These are phyloP conservation scores for Tuberolachnus salignus DNA, from an alignment of 2,888 invertebrate species.

Conservation along the genomic window DNA sequence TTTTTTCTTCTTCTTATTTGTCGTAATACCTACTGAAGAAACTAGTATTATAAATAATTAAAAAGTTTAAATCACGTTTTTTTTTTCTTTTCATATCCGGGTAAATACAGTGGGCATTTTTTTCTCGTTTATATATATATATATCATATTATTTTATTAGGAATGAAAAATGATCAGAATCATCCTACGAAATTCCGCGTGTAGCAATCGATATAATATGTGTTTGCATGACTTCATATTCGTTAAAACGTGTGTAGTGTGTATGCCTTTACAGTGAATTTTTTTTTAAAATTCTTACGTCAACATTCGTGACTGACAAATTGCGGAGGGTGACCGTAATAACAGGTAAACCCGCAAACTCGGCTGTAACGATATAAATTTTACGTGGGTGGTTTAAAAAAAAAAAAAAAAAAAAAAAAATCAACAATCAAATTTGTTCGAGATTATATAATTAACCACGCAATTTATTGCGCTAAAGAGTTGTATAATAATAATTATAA, in stretches of 20 bases:
- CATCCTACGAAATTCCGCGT: no score
- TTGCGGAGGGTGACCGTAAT: not conserved
- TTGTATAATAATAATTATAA: constrained; percentile 46
- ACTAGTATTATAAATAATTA: no score
- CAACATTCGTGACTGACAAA: constrained; percentile 10
- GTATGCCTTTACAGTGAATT: not conserved
- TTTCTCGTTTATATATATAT: no score
- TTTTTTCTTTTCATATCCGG: no score
- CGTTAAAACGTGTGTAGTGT: no score
- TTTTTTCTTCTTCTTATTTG: no score
- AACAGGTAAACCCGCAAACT: not conserved
- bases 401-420: no score
- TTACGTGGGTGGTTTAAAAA: not conserved
- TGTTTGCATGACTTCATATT: not conserved
- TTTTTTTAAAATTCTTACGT: constrained; percentile 14
- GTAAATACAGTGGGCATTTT: no score
- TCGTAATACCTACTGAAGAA: no score
- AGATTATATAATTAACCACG: constrained; percentile 9
- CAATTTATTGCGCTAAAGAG: constrained; percentile 4
- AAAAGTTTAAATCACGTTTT: no score
- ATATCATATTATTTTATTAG: no score
- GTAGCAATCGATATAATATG: not conserved
- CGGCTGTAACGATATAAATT: not conserved
- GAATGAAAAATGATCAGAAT: no score
- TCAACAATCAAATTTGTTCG: constrained; percentile 3